phyloP scores from a whole-genome alignment of 2,113 vertebrate genomes.

The chimpanzee (Pan troglodytes) region NHGRI_mPanTro3-v2.1_pri NC_072411.2:23637501-23638000 shows the following conservation, averaged over 20 bases:
- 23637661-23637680: neutral
- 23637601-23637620: neutral
- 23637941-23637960: neutral
- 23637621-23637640: neutral
- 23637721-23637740: neutral
- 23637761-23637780: neutral
- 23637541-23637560: neutral
- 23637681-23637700: neutral
- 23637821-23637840: neutral
- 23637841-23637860: neutral
- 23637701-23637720: too few species aligned
- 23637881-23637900: neutral
- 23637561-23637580: neutral
- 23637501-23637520: neutral
- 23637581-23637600: neutral
- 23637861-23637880: neutral
- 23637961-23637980: neutral
- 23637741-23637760: neutral
- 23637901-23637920: neutral
- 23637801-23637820: neutral
- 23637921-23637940: neutral
- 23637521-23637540: neutral
- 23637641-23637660: neutral
- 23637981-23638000: neutral
- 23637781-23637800: neutral